These are phyloP conservation scores for Choristoneura rosaceana DNA, from an alignment of 2,888 invertebrate genomes.

Conservation along the genomic window DNA sequence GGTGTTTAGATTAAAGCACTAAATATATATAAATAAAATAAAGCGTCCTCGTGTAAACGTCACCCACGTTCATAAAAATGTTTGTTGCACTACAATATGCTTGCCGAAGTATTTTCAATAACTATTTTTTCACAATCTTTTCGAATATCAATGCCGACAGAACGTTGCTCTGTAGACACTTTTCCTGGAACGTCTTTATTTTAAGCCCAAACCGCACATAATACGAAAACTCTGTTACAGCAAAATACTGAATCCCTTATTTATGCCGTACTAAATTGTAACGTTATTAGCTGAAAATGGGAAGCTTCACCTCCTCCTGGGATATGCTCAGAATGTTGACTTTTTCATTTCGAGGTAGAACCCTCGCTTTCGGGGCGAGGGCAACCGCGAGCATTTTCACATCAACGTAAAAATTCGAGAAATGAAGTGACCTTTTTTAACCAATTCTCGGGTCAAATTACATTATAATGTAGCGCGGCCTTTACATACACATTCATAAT, in stretches of 20 bases:
- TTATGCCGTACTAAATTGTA: slow-evolving; percentile 40
- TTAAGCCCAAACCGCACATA: not conserved
- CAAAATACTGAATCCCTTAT: slow-evolving; percentile 37
- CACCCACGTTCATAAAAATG: no score
- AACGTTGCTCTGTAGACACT: not conserved
- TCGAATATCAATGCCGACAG: not conserved
- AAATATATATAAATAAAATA: no score
- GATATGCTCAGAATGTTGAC: slow-evolving; percentile 13
- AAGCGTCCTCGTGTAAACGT: no score
- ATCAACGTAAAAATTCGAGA: slow-evolving; percentile 26
- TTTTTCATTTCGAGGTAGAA: slow-evolving; percentile 23
- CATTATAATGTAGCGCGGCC: slow-evolving; percentile 35
- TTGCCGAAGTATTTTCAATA: not conserved
- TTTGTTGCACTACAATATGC: no score
- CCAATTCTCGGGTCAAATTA: slow-evolving; percentile 25
- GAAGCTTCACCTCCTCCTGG: slow-evolving; percentile 17
- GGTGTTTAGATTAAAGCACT: no score
- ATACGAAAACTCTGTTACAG: slow-evolving; percentile 18
- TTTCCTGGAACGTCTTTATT: slow-evolving; percentile 7
- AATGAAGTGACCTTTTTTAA: slow-evolving; percentile 31
- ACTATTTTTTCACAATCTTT: slow-evolving; percentile 3
- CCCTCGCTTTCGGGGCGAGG: slow-evolving; percentile 10
- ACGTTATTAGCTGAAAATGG: slow-evolving; percentile 38
- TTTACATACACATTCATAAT: not conserved
- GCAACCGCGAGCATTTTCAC: slow-evolving; percentile 29